Evolutionary conservation across 2,888 invertebrate genomes (phyloP).

Genomic region (Oxycera nigricornis): DNA sequence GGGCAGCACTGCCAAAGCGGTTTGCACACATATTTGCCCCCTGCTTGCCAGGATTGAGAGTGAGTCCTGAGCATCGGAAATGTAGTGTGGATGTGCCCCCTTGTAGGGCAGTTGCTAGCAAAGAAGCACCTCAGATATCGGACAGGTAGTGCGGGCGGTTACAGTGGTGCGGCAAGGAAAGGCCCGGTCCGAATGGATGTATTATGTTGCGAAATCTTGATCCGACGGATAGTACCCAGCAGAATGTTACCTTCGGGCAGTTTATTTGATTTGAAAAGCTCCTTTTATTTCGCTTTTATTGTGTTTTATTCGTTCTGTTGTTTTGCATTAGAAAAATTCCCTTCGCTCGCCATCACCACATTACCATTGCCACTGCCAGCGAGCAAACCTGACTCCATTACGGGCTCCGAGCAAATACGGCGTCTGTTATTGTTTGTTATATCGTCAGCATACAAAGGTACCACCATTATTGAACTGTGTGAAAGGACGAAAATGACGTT

Average conservation of each 20-base stretch:
- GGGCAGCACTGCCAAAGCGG: neutral
- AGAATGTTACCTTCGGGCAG: conserved; percentile 28
- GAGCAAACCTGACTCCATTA: conserved; percentile 14
- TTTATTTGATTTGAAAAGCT: conserved; percentile 39
- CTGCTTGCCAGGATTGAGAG: neutral
- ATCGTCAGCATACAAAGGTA: conserved; percentile 2
- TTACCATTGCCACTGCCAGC: neutral
- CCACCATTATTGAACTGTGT: conserved; percentile 28
- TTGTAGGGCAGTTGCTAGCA: neutral
- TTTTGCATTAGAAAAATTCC: conserved; percentile 21
- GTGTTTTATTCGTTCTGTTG: conserved; percentile 25
- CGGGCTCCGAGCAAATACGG: conserved; percentile 2
- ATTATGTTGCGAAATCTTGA: conserved; percentile 24
- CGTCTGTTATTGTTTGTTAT: conserved; percentile 5
- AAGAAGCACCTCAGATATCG: conserved; percentile 12
- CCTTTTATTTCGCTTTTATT: conserved; percentile 31
- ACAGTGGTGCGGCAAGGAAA: neutral
- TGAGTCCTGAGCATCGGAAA: conserved; percentile 4
- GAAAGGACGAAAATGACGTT: neutral
- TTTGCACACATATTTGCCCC: neutral
- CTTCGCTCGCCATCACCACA: neutral
- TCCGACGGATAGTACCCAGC: neutral
- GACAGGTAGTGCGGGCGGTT: neutral
- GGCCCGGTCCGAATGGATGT: conserved; percentile 7
- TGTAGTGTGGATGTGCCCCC: neutral